These are phyloP conservation scores for Sepiola atlantica DNA, from an alignment of 2,888 invertebrate species.

Conservation along the genomic window DNA sequence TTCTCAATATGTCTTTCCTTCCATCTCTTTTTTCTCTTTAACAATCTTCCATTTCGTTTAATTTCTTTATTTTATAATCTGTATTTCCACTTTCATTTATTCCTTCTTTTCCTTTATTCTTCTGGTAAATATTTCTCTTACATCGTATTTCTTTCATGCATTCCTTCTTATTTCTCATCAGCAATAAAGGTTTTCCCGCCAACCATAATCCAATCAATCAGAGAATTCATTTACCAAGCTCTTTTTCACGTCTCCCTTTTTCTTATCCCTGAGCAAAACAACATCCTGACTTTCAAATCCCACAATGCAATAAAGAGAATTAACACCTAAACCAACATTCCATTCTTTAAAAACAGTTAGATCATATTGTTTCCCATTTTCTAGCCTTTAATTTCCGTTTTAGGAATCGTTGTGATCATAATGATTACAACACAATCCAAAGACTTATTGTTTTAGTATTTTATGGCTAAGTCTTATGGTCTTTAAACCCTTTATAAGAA, in stretches of 20 bases:
- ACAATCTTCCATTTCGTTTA: too few relatives aligned
- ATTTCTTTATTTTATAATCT: too few relatives aligned
- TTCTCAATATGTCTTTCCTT: too few relatives aligned
- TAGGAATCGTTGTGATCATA: neutral
- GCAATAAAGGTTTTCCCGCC: neutral
- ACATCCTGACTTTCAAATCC: neutral
- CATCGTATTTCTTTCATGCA: too few relatives aligned
- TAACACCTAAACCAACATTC: neutral
- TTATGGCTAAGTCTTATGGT: too few relatives aligned
- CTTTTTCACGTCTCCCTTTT: neutral
- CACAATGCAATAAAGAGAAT: neutral
- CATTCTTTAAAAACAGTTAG: neutral
- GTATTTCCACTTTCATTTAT: too few relatives aligned
- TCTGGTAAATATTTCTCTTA: too few relatives aligned
- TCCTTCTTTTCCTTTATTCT: too few relatives aligned
- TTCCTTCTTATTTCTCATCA: neutral
- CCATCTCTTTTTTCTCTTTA: too few relatives aligned
- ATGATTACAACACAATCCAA: too few relatives aligned
- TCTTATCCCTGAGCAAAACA: neutral
- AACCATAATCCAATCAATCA: accelerated
- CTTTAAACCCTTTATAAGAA: too few relatives aligned
- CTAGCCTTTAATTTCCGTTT: neutral
- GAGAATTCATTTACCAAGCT: accelerated
- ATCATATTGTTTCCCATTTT: neutral
- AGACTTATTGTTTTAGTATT: too few relatives aligned